These are phyloP conservation scores for Rotaria macrura DNA, from an alignment of 2,888 invertebrate species.

Conservation along the genomic window DNA sequence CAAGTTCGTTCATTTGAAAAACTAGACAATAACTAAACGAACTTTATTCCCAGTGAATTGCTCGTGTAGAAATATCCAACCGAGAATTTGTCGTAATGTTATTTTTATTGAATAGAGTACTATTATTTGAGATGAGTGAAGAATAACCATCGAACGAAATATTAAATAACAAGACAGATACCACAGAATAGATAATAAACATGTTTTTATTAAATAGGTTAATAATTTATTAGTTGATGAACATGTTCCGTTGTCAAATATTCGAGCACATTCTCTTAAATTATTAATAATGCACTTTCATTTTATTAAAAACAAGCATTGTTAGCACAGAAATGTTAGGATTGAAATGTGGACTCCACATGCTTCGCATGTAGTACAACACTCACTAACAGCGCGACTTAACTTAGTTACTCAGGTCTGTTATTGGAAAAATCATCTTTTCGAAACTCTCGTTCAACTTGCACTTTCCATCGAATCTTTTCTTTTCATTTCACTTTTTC, in stretches of 20 bases:
- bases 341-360: too few species aligned
- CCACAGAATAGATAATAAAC: neutral
- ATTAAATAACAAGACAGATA: neutral
- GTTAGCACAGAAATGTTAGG: too few species aligned
- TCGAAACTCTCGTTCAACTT: too few species aligned
- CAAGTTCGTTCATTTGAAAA: too few species aligned
- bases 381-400: too few species aligned
- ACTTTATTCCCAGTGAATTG: slow-evolving; percentile 20
- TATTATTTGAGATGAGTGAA: neutral
- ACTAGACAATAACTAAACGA: neutral
- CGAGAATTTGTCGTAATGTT: neutral
- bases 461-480: too few species aligned
- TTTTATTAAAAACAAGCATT: too few species aligned
- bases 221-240: neutral
- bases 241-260: neutral
- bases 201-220: slow-evolving; percentile 5
- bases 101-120: neutral
- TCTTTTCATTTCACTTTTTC: too few species aligned
- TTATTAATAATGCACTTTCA: neutral
- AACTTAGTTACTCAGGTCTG: too few species aligned
- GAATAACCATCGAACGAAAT: neutral
- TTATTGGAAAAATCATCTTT: too few species aligned
- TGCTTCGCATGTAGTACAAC: too few species aligned
- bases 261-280: neutral
- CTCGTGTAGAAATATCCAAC: slow-evolving; percentile 2